Evolutionary conservation across 2,797 vertebrate genomes (phyloP).

Genomic region (Graptemys geographica): DNA sequence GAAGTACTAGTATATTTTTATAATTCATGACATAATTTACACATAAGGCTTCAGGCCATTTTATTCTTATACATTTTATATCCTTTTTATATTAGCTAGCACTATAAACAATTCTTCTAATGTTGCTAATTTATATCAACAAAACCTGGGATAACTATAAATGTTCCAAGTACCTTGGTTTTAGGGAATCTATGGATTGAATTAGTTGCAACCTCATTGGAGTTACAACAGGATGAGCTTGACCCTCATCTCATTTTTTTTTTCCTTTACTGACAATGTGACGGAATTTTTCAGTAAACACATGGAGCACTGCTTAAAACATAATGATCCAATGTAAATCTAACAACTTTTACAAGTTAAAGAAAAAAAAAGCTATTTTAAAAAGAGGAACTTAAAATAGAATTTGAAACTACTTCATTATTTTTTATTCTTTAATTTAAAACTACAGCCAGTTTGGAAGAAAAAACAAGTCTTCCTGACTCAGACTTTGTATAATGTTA

Average conservation of each 20-base stretch:
- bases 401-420: not conserved
- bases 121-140: conserved; percentile 7
- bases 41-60: not conserved
- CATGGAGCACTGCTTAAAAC: too few species aligned
- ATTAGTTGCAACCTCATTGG: not conserved
- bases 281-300: too few species aligned
- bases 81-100: conserved; percentile 23
- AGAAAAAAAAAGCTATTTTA: not conserved
- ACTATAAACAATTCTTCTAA: not conserved
- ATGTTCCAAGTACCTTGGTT: not conserved
- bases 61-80: conserved; percentile 8
- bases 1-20: not conserved
- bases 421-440: not conserved
- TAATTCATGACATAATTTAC: not conserved
- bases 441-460: not conserved
- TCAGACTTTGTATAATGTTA: not conserved
- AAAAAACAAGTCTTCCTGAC: not conserved
- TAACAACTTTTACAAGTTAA: not conserved
- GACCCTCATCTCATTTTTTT: not conserved
- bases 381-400: not conserved
- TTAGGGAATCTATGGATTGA: not conserved
- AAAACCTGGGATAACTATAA: not conserved
- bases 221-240: not conserved
- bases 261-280: not conserved
- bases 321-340: too few species aligned